Base-by-base conservation (phyloP, 2,888 invertebrate genomes). In the Luffia ferchaultella region DNA sequence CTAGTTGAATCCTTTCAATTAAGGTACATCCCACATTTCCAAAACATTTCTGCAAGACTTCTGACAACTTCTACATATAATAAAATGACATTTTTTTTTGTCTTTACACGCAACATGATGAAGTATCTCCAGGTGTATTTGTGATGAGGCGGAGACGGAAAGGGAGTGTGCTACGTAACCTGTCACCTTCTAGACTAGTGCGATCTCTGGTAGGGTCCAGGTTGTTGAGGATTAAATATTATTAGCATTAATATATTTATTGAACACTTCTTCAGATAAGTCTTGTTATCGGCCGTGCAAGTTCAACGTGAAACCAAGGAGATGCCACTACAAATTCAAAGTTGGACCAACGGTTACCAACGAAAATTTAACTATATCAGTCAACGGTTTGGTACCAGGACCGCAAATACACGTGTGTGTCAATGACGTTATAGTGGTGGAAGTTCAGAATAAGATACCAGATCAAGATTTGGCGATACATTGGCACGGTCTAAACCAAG, bases 351-450 rank as follows among this genome's bases (percentile, higher is more conserved):
- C 62, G 1, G 48, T 74, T 9, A 71, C 73, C 42, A 68, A 76
- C 53, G 74, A 73, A 1, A 64, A 58, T 52, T 64, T 73, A 18
- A 61, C 63, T 1, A 59, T 85, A 2, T 65, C 73, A 1, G 61
- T 85, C 43, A 84, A 84, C 49, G 74, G 75, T 1, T 62, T 70
- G 48, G 64, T 68, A 1, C 85, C 85, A 3, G 88, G 87, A 2
- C 88, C 88, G 1, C 58, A 85, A 0, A 86, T 88, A 30, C 83
- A 90, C 66, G 90, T 90, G 1, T 91, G 91, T 62, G 84, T 89
- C 46, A 89, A 90, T 59, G 93, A 93, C 62, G 86, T 89, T 40
- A 76, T 93, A 1, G 83, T 92, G 0, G 90, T 93, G 0, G 90
- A 92, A 65, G 90, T 93, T 1, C 78, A 86, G 48, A 93, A 93